phyloP scores from a whole-genome alignment of 1,140 invertebrate species.

The Drosophila sturtevanti region DNA sequence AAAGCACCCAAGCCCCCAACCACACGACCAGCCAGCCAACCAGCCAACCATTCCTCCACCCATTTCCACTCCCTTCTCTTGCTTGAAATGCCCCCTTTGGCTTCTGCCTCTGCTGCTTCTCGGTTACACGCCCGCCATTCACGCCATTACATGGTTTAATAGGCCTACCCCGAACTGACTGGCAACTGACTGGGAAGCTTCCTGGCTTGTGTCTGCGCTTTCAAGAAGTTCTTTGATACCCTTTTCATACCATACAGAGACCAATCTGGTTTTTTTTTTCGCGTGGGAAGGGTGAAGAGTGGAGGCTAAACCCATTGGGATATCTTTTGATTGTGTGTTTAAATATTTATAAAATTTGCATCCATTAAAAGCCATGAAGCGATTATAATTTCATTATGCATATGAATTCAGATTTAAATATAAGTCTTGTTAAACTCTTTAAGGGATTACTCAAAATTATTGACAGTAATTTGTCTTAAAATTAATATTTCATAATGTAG shows the following conservation, averaged over 20 bases:
- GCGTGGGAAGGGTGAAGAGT: too few relatives aligned
- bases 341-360: not conserved
- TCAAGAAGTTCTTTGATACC: conserved; percentile 52
- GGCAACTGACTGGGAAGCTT: conserved; percentile 48
- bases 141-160: conserved; percentile 79
- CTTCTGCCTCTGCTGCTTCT: conserved; percentile 24
- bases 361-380: not conserved
- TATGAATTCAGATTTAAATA: not conserved
- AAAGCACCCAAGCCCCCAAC: conserved; percentile 20
- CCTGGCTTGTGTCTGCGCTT: conserved; percentile 66
- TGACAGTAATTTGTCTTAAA: not conserved
- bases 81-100: not conserved
- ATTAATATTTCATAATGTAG: not conserved
- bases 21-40: not conserved
- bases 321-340: not conserved
- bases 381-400: not conserved
- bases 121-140: conserved; percentile 61
- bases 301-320: not conserved
- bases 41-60: not conserved
- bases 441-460: not conserved
- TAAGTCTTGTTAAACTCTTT: not conserved
- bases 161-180: conserved; percentile 46
- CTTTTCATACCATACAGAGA: too few relatives aligned
- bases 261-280: too few relatives aligned
- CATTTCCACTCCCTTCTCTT: not conserved